These are phyloP conservation scores for Cyrtodaria siliqua DNA, from an alignment of 2,888 invertebrate species.

Conservation along the genomic window DNA sequence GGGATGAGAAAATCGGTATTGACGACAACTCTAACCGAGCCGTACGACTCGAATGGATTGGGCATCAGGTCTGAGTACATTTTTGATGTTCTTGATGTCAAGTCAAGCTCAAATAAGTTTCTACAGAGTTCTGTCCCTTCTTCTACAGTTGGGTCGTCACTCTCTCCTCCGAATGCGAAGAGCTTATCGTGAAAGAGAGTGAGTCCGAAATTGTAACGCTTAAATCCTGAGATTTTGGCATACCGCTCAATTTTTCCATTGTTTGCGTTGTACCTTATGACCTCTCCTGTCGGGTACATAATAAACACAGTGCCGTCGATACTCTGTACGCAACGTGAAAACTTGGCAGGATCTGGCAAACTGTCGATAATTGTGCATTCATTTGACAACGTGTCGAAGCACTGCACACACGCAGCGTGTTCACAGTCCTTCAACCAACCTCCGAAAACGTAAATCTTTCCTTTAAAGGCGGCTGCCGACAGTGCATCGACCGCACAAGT, in stretches of 20 bases:
- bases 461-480: slow-evolving; percentile 46
- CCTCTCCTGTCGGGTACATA: slow-evolving; percentile 67
- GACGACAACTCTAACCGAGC: slow-evolving; percentile 59
- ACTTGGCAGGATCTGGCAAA: slow-evolving; percentile 63
- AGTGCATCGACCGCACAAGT: slow-evolving; percentile 63
- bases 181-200: slow-evolving; percentile 60
- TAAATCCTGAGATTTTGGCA: slow-evolving; percentile 65
- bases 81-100: slow-evolving; percentile 33
- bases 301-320: slow-evolving; percentile 58
- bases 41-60: slow-evolving; percentile 65
- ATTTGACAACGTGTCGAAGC: slow-evolving; percentile 57
- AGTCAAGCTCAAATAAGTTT: slow-evolving; percentile 52
- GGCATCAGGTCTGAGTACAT: slow-evolving; percentile 64
- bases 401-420: slow-evolving; percentile 61
- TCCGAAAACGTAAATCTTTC: slow-evolving; percentile 64
- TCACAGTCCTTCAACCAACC: slow-evolving; percentile 65
- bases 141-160: slow-evolving; percentile 67
- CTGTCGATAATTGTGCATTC: slow-evolving; percentile 60
- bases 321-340: slow-evolving; percentile 60
- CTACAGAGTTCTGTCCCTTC: slow-evolving; percentile 65
- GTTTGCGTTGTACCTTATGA: slow-evolving; percentile 58
- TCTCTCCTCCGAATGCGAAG: slow-evolving; percentile 66
- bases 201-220: slow-evolving; percentile 67
- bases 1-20: slow-evolving; percentile 56
- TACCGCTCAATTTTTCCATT: slow-evolving; percentile 49